A percentile compares a stretch with the other conserved stretches of the same genome.
These are phyloP conservation scores for Gracilinanus agilis DNA, from an alignment of 2,113 vertebrate genomes.

Conservation along the genomic window DNA sequence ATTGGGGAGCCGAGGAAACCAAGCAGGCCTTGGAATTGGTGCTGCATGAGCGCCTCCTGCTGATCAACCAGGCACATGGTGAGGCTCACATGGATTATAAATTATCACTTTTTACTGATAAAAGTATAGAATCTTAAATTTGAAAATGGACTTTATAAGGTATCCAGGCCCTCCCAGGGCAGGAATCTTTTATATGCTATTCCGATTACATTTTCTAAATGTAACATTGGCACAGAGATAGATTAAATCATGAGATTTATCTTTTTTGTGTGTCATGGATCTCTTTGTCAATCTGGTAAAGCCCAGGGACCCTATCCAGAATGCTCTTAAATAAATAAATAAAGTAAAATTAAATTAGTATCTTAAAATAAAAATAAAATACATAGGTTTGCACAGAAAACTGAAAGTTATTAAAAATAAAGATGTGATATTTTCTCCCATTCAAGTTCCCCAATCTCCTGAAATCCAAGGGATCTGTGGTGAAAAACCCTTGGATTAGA, in stretches of 20 bases:
- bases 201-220: not conserved
- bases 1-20: not conserved
- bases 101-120: not conserved
- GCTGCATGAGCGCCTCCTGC: slow-evolving; percentile 35
- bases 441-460: not conserved
- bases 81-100: not conserved
- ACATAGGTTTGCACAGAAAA: not conserved
- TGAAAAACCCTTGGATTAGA: not conserved
- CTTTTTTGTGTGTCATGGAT: not conserved
- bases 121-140: not conserved
- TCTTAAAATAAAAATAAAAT: not conserved
- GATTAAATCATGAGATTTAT: not conserved
- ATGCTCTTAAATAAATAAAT: not conserved
- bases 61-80: not conserved
- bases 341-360: not conserved
- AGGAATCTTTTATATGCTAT: not conserved
- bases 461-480: not conserved
- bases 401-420: not conserved
- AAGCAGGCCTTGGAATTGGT: not conserved
- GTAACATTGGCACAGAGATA: not conserved
- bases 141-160: not conserved
- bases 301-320: not conserved
- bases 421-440: not conserved
- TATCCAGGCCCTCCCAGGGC: not conserved
- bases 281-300: not conserved